phyloP scores from a whole-genome alignment of 1,140 invertebrate genomes.

The Camponotus floridanus region DNA sequence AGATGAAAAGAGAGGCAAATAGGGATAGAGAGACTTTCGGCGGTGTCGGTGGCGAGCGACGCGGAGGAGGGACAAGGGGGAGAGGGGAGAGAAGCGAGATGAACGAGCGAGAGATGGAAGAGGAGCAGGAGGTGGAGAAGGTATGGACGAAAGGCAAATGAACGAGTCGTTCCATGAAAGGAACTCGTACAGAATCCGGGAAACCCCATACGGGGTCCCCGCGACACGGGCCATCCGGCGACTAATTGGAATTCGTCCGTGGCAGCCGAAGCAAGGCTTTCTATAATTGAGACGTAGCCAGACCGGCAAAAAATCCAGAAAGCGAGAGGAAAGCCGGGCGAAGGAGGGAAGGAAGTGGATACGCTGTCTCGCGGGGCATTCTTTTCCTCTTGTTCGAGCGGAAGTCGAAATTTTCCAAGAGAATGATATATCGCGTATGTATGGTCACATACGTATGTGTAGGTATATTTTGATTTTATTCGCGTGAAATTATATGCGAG shows the following conservation, averaged over 20 bases:
- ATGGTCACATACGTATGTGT: conserved; percentile 46
- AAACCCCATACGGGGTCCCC: conserved; percentile 84
- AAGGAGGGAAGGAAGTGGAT: conserved; percentile 65
- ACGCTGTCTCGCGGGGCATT: conserved; percentile 76
- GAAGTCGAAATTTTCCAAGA: conserved; percentile 72
- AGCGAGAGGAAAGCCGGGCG: conserved; percentile 41
- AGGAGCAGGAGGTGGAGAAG: conserved; percentile 66
- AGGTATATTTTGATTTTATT: neutral
- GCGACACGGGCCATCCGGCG: conserved; percentile 83
- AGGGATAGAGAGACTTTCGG: conserved; percentile 59
- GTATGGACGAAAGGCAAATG: conserved; percentile 85
- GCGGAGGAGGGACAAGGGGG: conserved; percentile 61
- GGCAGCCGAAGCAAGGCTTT: conserved; percentile 86
- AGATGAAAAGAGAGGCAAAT: conserved; percentile 68
- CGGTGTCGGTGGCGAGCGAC: conserved; percentile 61
- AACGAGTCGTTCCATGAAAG: conserved; percentile 85
- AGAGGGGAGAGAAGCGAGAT: conserved; percentile 28
- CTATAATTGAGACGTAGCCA: conserved; percentile 86
- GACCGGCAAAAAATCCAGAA: conserved; percentile 78
- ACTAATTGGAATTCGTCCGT: conserved; percentile 87
- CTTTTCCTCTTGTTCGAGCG: conserved; percentile 70
- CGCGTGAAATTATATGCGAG: conserved; percentile 3
- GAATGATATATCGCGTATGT: conserved; percentile 58
- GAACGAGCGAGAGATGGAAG: conserved; percentile 53
- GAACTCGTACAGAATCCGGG: conserved; percentile 86